These are phyloP conservation scores for Ophraella communa DNA, from an alignment of 2,888 invertebrate species.

Conservation along the genomic window DNA sequence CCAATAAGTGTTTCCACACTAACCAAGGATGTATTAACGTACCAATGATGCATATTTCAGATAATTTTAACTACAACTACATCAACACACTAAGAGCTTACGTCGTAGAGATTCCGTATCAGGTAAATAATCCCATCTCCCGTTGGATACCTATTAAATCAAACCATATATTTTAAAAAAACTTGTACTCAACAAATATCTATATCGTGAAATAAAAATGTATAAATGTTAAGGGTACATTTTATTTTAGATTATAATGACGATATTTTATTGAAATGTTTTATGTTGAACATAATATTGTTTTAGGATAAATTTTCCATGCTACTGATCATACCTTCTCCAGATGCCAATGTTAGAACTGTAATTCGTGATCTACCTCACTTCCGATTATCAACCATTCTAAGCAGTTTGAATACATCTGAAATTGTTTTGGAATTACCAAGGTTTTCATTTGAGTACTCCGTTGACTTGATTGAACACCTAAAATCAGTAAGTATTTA, in stretches of 20 bases:
- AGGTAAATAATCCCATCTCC: too few species aligned
- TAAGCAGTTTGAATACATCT: constrained; percentile 58
- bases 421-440: constrained; percentile 67
- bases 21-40: constrained; percentile 66
- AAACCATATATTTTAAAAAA: too few species aligned
- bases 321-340: constrained; percentile 64
- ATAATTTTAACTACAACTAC: constrained; percentile 67
- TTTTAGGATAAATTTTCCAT: constrained; percentile 36
- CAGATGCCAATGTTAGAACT: constrained; percentile 60
- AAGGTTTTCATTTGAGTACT: constrained; percentile 67
- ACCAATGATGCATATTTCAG: constrained; percentile 72
- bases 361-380: constrained; percentile 66
- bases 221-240: too few species aligned
- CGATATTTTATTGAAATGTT: too few species aligned
- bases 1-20: constrained; percentile 68
- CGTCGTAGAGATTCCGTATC: constrained; percentile 76
- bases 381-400: constrained; percentile 62
- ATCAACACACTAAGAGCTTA: constrained; percentile 70
- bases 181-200: too few species aligned
- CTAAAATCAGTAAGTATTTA: constrained; percentile 63
- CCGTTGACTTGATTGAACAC: constrained; percentile 61
- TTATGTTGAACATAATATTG: too few species aligned
- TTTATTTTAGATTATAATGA: too few species aligned
- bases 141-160: too few species aligned
- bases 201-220: too few species aligned